Percentiles rank a stretch among this genome's conserved stretches.
Evolutionary conservation across 2,113 vertebrate genomes (phyloP).

Genomic region (Dasyprocta punctata): DNA sequence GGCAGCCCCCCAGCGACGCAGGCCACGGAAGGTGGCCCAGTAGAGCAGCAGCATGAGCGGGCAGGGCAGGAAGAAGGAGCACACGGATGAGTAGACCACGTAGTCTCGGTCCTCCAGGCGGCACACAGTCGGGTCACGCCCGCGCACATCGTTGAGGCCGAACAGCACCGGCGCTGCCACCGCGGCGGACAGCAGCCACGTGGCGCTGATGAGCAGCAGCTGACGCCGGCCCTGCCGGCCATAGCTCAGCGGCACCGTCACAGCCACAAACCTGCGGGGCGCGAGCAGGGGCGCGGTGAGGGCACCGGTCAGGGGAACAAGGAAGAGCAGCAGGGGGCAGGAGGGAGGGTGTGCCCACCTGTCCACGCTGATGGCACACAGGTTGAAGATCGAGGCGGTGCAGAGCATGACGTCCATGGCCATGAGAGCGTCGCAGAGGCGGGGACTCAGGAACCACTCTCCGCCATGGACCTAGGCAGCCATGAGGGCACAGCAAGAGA

Average conservation of each 20-base stretch:
- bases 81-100: slow-evolving; percentile 94
- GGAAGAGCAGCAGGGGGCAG: too few species aligned
- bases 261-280: slow-evolving; percentile 93
- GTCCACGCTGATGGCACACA: slow-evolving; percentile 96
- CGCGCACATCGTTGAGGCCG: slow-evolving; percentile 92
- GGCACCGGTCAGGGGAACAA: fast-evolving
- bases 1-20: slow-evolving; percentile 91
- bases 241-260: slow-evolving; percentile 93
- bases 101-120: slow-evolving; percentile 95
- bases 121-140: slow-evolving; percentile 90
- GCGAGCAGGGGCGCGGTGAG: neutral
- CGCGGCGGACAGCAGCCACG: slow-evolving; percentile 95
- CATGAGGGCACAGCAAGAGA: neutral
- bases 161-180: slow-evolving; percentile 95
- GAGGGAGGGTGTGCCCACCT: slow-evolving; percentile 81
- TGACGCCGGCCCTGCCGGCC: slow-evolving; percentile 92
- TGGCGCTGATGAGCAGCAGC: slow-evolving; percentile 91
- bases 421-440: slow-evolving; percentile 94
- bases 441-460: slow-evolving; percentile 90
- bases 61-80: slow-evolving; percentile 97
- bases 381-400: slow-evolving; percentile 96
- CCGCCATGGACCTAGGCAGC: slow-evolving; percentile 93
- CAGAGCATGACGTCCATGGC: slow-evolving; percentile 97
- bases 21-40: slow-evolving; percentile 92
- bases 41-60: slow-evolving; percentile 96